Percentiles rank a stretch among this genome's conserved stretches.
Evolutionary conservation across 1,140 invertebrate species (phyloP).

Genomic region (Heliothis virescens): DNA sequence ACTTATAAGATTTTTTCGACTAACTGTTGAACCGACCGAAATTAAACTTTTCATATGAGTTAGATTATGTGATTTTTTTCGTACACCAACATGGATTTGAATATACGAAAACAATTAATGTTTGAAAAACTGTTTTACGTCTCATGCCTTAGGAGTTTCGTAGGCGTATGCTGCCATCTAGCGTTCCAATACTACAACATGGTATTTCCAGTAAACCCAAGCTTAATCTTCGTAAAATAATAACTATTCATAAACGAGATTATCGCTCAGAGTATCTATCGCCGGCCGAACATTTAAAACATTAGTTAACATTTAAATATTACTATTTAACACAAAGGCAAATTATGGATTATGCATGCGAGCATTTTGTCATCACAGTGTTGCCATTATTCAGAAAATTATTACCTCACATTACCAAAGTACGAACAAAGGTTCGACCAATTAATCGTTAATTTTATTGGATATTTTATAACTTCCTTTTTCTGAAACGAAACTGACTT

Average conservation of each 20-base stretch:
- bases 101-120: no score
- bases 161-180: constrained; percentile 27
- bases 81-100: no score
- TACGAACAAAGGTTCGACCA: not conserved
- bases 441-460: constrained; percentile 12
- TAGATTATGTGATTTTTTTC: no score
- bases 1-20: no score
- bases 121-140: no score
- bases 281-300: constrained; percentile 10
- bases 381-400: constrained; percentile 21
- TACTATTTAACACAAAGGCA: constrained; percentile 7
- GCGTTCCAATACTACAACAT: not conserved
- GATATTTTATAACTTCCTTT: constrained; percentile 36
- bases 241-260: constrained; percentile 39
- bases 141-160: no score
- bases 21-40: no score
- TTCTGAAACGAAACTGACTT: not conserved
- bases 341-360: constrained; percentile 21
- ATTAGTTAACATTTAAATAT: not conserved
- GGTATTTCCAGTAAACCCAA: not conserved
- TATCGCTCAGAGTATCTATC: constrained; percentile 33
- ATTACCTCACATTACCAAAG: not conserved
- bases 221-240: not conserved
- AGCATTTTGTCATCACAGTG: not conserved
- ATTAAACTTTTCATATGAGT: no score